Conservation (phyloP, 1,140 invertebrate species). For the Catajapyx aquilonaris region DNA sequence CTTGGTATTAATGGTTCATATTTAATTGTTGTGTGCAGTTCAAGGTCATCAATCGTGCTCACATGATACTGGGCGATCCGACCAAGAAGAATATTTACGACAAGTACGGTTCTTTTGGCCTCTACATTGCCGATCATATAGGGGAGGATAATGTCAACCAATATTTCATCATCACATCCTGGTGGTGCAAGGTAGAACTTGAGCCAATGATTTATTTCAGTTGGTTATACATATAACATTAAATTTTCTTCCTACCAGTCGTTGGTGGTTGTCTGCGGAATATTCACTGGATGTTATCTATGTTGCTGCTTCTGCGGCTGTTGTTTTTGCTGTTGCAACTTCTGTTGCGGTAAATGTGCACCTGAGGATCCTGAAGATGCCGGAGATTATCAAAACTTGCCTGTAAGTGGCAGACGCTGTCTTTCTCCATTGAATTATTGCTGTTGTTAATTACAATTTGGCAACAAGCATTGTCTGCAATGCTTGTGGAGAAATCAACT, state of each 20-base stretch:
- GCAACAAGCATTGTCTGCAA: no score
- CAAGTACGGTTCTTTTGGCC: constrained; percentile 20
- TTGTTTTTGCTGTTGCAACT: constrained; percentile 31
- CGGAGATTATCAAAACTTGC: constrained; percentile 71
- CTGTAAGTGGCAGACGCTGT: constrained; percentile 54
- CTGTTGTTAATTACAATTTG: no score
- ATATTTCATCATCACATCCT: constrained; percentile 23
- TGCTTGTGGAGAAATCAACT: no score
- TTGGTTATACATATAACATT: neutral
- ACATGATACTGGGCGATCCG: constrained; percentile 19
- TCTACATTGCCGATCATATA: constrained; percentile 21
- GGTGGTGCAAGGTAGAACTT: constrained; percentile 27
- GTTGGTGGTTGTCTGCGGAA: constrained; percentile 23
- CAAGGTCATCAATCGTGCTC: constrained; percentile 22
- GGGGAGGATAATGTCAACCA: constrained; percentile 21
- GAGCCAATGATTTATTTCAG: neutral
- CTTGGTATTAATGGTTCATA: neutral
- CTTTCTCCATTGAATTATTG: no score
- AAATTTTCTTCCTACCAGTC: constrained; percentile 16
- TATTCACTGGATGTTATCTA: constrained; percentile 26
- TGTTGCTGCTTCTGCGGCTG: constrained; percentile 31
- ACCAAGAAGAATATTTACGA: constrained; percentile 22
- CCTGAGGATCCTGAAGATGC: constrained; percentile 29
- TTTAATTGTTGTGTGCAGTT: constrained; percentile 14
- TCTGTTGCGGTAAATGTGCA: constrained; percentile 30